Base-by-base conservation (phyloP, 2,888 invertebrate genomes). In the Quadriops clusia region DNA sequence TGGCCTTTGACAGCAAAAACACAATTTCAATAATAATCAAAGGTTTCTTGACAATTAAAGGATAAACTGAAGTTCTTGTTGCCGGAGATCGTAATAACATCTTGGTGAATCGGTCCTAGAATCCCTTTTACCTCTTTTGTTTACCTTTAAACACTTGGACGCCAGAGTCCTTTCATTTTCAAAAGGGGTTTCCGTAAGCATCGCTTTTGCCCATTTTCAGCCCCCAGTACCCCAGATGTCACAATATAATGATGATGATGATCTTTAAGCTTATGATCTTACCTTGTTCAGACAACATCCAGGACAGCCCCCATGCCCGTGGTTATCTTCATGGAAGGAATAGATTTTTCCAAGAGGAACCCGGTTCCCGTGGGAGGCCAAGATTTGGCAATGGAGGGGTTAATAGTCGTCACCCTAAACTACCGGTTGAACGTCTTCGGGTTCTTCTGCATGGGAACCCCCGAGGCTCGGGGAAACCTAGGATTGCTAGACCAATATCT, bases 401-500 rank as follows among this genome's bases (percentile, higher is more conserved):
- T 80, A 4, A 70, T 82, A 2, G 74, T 81, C 2, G 74, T 82
- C 2, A 74, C 75, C 3, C 68, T 77, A 13, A 72, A 73, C 42
- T 83, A 77, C 54, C 68, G 83, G 16, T 66, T 74, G 17, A 78
- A 81, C 47, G 64, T 80, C 15, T 72, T 82, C 41, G 77, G 75
- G 3, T 79, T 78, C 60, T 70, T 79, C 38, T 69, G 67, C 16
- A 53, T 74, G 38, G 67, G 65, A 17, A 61, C 63, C 5, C 43
- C 57, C 22, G 63, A 65, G 40, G 72, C 74, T 3, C 72, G 82
- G 1, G 90, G 91, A 0, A 93, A 93, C 58, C 73, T 85, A 36
- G 90, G 89, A 1, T 59, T 93, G 28, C 72, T 82, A 44, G 91
- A 93, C 58, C 87, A 91, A 51, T 75, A 80, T 46, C 61, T 86